Percentiles rank a stretch among this genome's conserved stretches.
Evolutionary conservation across 2,797 vertebrate genomes (phyloP).

Genomic region (Darevskia mixta): DNA sequence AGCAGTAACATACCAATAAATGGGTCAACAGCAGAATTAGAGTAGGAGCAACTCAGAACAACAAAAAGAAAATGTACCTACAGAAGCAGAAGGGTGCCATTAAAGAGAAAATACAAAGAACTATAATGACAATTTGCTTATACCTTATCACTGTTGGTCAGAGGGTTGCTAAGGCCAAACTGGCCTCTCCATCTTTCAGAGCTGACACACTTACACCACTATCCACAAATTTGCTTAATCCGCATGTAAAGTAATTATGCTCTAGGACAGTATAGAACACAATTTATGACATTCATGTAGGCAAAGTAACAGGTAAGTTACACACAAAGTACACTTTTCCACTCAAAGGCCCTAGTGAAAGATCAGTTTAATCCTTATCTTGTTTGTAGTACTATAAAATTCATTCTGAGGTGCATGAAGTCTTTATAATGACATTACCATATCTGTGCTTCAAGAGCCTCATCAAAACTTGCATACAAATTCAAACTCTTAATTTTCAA

Average conservation of each 20-base stretch:
- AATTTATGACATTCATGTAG: not conserved
- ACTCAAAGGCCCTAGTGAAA: not conserved
- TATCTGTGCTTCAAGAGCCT: too few species aligned
- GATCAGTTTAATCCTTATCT: not conserved
- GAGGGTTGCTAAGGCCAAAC: not conserved
- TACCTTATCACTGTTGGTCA: not conserved
- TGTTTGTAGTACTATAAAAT: not conserved
- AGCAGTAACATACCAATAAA: not conserved
- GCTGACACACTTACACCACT: not conserved
- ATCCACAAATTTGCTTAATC: not conserved
- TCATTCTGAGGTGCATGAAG: not conserved
- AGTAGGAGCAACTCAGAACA: not conserved
- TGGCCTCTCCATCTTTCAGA: not conserved
- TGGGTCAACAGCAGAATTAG: not conserved
- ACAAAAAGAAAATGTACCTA: not conserved
- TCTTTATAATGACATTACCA: not conserved
- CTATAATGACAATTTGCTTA: not conserved
- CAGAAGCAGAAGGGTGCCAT: not conserved
- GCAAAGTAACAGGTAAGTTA: not conserved
- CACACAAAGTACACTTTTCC: not conserved
- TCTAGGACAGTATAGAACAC: not conserved
- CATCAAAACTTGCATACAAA: not conserved
- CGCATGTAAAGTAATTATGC: not conserved
- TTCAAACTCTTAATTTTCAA: not conserved
- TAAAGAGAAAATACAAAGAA: conserved; percentile 3